These are phyloP conservation scores for Salvelinus fontinalis DNA, from an alignment of 2,113 vertebrate species.

Conservation along the genomic window DNA sequence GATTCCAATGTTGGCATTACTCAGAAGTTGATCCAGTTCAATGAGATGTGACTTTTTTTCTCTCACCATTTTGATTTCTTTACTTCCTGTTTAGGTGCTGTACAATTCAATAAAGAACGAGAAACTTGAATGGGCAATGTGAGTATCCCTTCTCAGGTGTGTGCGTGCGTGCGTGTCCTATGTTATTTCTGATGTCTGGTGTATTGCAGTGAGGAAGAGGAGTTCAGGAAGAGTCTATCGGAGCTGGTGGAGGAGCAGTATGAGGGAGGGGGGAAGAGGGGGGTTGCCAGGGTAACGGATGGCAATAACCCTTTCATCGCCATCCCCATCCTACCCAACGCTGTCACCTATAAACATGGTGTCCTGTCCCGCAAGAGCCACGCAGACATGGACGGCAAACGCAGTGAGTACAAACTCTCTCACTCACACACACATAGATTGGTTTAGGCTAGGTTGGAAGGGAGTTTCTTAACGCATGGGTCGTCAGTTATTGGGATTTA, in stretches of 20 bases:
- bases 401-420: slow-evolving; percentile 77
- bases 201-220: slow-evolving; percentile 88
- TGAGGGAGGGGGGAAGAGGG: slow-evolving; percentile 86
- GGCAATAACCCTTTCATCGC: slow-evolving; percentile 95
- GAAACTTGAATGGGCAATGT: slow-evolving; percentile 98
- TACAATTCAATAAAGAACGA: slow-evolving; percentile 99
- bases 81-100: slow-evolving; percentile 77
- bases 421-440: neutral
- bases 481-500: neutral
- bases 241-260: slow-evolving; percentile 96
- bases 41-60: neutral
- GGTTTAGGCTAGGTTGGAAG: neutral
- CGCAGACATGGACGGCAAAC: slow-evolving; percentile 95
- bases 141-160: slow-evolving; percentile 70
- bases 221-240: slow-evolving; percentile 94
- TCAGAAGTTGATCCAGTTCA: neutral
- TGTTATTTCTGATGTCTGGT: neutral
- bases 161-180: neutral
- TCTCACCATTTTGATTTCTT: neutral
- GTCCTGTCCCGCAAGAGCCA: slow-evolving; percentile 93
- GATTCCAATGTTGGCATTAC: neutral
- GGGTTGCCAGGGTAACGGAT: slow-evolving; percentile 90
- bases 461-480: neutral
- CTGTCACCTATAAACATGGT: slow-evolving; percentile 93
- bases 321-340: slow-evolving; percentile 87